A percentile compares a stretch with the other conserved stretches of the same genome.
Evolutionary conservation across 2,888 invertebrate species (phyloP).

Genomic region (Nowickia ferox): DNA sequence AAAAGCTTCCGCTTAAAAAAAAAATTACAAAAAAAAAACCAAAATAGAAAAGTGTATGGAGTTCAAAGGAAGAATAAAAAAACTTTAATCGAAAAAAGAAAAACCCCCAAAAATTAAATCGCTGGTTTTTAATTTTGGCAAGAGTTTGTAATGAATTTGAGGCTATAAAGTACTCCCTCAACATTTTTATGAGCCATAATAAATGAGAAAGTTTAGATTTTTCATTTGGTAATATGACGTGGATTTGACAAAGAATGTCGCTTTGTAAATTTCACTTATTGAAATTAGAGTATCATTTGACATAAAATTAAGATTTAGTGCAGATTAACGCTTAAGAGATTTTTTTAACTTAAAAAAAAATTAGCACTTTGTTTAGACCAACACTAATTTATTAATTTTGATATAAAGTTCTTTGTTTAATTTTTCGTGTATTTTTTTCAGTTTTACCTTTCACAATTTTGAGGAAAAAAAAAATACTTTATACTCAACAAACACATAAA

Average conservation of each 20-base stretch:
- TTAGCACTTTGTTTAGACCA: no score
- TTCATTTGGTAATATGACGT: no score
- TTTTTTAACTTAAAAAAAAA: background rate
- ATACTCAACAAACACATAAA: background rate
- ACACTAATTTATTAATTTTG: no score
- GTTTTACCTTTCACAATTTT: background rate
- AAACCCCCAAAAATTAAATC: background rate
- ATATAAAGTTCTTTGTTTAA: no score
- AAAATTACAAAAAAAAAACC: background rate
- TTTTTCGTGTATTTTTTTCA: background rate
- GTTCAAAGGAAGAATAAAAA: background rate
- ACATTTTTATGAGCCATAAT: no score
- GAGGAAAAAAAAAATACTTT: background rate
- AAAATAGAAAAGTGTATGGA: background rate
- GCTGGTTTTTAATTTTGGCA: background rate
- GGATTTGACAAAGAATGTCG: no score
- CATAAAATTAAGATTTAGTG: background rate
- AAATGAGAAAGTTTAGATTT: no score
- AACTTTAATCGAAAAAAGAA: background rate
- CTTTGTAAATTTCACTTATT: no score
- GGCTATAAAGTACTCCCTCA: no score
- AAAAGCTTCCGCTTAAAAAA: slow-evolving; percentile 44
- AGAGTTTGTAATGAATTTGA: no score
- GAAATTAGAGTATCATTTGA: no score
- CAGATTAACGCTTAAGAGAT: no score